These are phyloP conservation scores for Norana najaformis DNA, from an alignment of 2,888 invertebrate species.

Conservation along the genomic window DNA sequence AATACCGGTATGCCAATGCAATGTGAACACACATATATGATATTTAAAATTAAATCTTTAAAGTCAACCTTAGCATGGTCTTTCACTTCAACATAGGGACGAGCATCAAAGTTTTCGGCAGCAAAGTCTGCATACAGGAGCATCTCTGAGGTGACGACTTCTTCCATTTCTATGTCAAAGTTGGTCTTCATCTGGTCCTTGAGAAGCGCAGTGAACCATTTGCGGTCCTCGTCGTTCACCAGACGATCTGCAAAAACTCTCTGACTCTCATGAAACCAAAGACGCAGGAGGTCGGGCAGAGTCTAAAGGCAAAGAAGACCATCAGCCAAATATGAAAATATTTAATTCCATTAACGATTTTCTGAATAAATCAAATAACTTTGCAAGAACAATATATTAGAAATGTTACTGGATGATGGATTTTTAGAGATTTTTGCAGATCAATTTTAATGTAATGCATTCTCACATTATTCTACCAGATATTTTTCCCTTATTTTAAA, in stretches of 20 bases:
- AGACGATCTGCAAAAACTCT: conserved; percentile 63
- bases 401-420: too few species aligned
- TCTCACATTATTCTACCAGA: too few species aligned
- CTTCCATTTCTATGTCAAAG: conserved; percentile 66
- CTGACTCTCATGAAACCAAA: conserved; percentile 63
- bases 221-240: conserved; percentile 62
- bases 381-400: too few species aligned
- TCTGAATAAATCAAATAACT: not conserved
- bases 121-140: conserved; percentile 74
- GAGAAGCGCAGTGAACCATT: conserved; percentile 55
- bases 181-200: conserved; percentile 66
- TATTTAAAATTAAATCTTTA: not conserved
- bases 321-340: not conserved
- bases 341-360: not conserved
- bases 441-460: too few species aligned
- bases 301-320: conserved; percentile 45
- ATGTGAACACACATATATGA: not conserved
- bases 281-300: conserved; percentile 54
- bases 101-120: conserved; percentile 58
- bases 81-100: conserved; percentile 71
- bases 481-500: too few species aligned
- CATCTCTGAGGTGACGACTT: conserved; percentile 66
- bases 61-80: conserved; percentile 67
- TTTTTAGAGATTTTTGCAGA: too few species aligned
- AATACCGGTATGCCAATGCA: not conserved